Conservation (phyloP, 2,113 vertebrate species). For the Apus apus region DNA sequence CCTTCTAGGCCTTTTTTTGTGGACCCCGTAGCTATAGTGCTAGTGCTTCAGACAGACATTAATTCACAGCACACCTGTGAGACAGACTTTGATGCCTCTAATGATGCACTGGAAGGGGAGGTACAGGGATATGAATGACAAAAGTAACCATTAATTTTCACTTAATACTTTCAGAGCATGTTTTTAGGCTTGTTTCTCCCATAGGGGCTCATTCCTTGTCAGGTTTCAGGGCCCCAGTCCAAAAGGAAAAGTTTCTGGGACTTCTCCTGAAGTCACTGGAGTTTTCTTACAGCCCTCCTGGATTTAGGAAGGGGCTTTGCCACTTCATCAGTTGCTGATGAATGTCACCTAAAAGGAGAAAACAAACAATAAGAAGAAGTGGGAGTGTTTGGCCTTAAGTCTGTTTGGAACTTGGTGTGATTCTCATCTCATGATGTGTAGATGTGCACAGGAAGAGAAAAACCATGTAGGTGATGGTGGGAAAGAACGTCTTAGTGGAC, state of each 20-base stretch:
- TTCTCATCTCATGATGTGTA: neutral
- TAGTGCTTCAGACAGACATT: neutral
- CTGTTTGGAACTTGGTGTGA: neutral
- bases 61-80: neutral
- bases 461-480: neutral
- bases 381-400: neutral
- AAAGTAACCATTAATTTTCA: slow-evolving; percentile 43
- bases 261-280: neutral
- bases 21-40: neutral
- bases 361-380: neutral
- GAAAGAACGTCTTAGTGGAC: neutral
- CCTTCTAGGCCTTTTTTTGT: slow-evolving; percentile 1
- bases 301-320: neutral
- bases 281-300: neutral
- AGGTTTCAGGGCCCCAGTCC: neutral
- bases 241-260: neutral
- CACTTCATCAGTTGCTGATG: neutral
- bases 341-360: neutral
- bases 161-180: neutral
- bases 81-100: neutral
- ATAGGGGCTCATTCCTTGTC: neutral
- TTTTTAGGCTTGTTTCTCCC: neutral
- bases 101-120: neutral
- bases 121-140: neutral
- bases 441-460: neutral